Evolutionary conservation across 1,140 invertebrate genomes (phyloP), one percentile per base, ranked within the genome.

Genomic region (Diuraphis noxia): DNA sequence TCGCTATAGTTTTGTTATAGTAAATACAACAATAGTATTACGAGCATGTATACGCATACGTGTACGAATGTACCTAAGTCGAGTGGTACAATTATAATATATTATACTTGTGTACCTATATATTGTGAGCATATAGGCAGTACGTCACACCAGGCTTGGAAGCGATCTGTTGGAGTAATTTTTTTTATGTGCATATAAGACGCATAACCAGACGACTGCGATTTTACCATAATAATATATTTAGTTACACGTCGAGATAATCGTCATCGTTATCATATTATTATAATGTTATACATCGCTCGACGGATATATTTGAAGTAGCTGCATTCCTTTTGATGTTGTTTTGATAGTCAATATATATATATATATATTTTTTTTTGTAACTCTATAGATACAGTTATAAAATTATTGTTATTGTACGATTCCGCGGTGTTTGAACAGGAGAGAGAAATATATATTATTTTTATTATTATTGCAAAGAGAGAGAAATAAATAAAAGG

Each of bases 1-100:
- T 91, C 77, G 89, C 43, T 38, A 72, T 72, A 43, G 88, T 77
- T 43, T 90, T 40, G 41, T 90, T 72, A 72, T 72, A 72, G 56
- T 72, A 72, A 72, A 79, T 77, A n/a, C 30, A 36, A 90, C 88
- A 90, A 79, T 25, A 90, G 40, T n/a, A n/a, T 77, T 77, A 34
- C 40, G 34, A n/a, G n/a, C 40, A 40, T 34, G 19, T 40, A 49
- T 19, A 21, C 34, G 25, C 19, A 52, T 30, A 17, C 17, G 2
- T 36, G 7, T 36, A 36, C 34, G 77, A 25, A 81, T 81, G 36
- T 38, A 81, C 36, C 36, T 10, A 81, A 38, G 21, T 17, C 0
- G 77, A 38, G 21, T 25, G 21, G 8, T 82, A 40, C 38, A 25
- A 72, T n/a, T 56, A 30, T 56, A 30, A 30, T 19, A 19, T n/a